Percentiles rank a stretch among this genome's conserved stretches.
These are phyloP conservation scores for Hippocampus mohnikei DNA, from an alignment of 2,113 vertebrate genomes.

Conservation along the genomic window DNA sequence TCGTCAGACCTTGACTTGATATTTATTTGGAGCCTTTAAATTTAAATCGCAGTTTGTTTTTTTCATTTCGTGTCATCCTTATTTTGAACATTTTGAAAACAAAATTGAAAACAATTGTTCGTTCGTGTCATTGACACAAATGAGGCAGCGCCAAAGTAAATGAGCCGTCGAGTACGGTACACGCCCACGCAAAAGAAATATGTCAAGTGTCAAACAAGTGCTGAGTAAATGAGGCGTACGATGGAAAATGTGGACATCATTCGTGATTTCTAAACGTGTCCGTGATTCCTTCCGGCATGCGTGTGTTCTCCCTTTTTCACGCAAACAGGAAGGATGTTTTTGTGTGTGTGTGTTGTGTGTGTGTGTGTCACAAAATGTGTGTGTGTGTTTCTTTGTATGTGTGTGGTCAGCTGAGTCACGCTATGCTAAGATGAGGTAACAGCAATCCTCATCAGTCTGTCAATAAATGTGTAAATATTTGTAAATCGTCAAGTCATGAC, in stretches of 20 bases:
- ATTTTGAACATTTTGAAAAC: too few species aligned
- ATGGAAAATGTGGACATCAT: background rate
- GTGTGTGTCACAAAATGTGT: background rate
- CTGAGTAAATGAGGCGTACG: background rate
- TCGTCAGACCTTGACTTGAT: background rate
- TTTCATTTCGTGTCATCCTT: too few species aligned
- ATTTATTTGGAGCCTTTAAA: too few species aligned
- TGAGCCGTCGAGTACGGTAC: background rate
- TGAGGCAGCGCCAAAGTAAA: background rate
- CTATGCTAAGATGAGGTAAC: too few species aligned
- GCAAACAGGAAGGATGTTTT: constrained; percentile 3
- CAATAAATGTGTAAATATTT: too few species aligned
- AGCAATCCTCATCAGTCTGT: too few species aligned
- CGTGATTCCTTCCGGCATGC: background rate
- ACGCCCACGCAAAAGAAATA: too few species aligned
- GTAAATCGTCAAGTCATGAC: too few species aligned
- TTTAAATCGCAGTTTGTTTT: too few species aligned
- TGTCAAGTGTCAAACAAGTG: background rate
- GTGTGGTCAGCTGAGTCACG: background rate
- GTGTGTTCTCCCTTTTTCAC: background rate
- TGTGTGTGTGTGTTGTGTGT: background rate
- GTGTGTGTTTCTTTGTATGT: background rate
- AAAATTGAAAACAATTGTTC: too few species aligned
- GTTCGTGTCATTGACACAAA: background rate
- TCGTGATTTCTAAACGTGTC: background rate